Base-by-base conservation (phyloP, 1,140 invertebrate species). In the Andricus grossulariae region DNA sequence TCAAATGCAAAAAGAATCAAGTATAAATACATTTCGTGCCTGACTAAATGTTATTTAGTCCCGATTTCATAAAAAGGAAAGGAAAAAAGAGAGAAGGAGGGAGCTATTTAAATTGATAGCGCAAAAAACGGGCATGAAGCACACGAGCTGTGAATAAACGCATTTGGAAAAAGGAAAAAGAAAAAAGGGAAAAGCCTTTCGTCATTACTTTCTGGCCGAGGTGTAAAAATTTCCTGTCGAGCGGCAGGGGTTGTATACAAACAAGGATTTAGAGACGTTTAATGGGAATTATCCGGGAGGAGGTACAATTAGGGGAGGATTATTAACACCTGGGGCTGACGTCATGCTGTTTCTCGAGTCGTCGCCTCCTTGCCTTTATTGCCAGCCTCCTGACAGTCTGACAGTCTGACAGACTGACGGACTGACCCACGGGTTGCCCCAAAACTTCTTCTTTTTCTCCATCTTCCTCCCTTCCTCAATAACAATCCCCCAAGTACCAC, bases 261-360 rank as follows among this genome's bases (percentile, higher is more conserved):
- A 90, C 88, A 90, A 91, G 87, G 88, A 88, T 86, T 89, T 87
- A 90, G 85, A 80, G 82, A 71, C 80, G 75, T 90, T 91, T 90
- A 90, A 90, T 89, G 79, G 84, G 84, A 90, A 86, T 89, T 88
- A 87, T 83, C 82, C 82, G 21, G 39, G 57, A 78, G 76, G 78
- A 75, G 76, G 82, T 79, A 88, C 87, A 90, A 91, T 90, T 91
- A 89, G 82, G 79, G 84, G 75, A 80, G 90, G 89, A 91, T 91
- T 91, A 91, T 90, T 88, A 87, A 89, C 89, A 90, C 89, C 89
- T 91, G 89, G 90, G 82, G 49, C 82, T 72, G 86, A 82, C 86
- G 82, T 87, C 85, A 86, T 82, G 88, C 88, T 90, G 86, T 75
- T 87, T 82, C 75, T 85, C 75, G 77, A 88, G 83, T 88, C 83